Conservation (phyloP, 1,140 invertebrate species). For the Cyclargus thomasi region DNA sequence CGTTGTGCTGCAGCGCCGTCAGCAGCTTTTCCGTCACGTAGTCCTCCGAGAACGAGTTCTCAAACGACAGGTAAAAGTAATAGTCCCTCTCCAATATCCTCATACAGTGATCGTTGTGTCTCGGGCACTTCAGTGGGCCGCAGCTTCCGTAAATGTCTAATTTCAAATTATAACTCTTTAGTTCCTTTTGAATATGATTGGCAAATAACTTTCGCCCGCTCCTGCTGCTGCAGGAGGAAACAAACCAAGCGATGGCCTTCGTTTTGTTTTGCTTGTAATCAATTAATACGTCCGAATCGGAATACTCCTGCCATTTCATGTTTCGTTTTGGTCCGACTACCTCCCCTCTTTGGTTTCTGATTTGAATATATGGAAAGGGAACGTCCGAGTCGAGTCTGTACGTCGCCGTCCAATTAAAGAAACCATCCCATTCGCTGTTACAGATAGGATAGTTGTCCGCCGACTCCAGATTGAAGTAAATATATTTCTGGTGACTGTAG, state of each 20-base stretch:
- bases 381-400: conserved; percentile 76
- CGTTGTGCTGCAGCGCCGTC: conserved; percentile 59
- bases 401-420: conserved; percentile 79
- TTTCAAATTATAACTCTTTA: conserved; percentile 46
- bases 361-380: conserved; percentile 60
- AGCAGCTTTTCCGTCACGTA: conserved; percentile 81
- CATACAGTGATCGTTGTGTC: conserved; percentile 52
- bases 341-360: conserved; percentile 44
- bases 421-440: conserved; percentile 39
- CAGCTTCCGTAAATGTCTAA: conserved; percentile 84
- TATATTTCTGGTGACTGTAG: conserved; percentile 60
- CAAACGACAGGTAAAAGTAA: conserved; percentile 82
- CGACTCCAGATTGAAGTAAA: conserved; percentile 72
- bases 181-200: conserved; percentile 73
- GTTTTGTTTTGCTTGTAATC: conserved; percentile 45
- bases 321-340: conserved; percentile 48
- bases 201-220: conserved; percentile 77
- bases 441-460: conserved; percentile 56
- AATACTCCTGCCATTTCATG: conserved; percentile 44
- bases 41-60: conserved; percentile 78
- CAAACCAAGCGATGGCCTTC: conserved; percentile 79
- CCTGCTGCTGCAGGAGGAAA: conserved; percentile 78
- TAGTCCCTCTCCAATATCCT: conserved; percentile 71
- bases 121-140: conserved; percentile 55
- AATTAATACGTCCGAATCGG: conserved; percentile 25